Percentiles rank a stretch among this genome's conserved stretches.
Conservation (phyloP, 2,797 vertebrate species). For the Gymnothorax javanicus region DNA sequence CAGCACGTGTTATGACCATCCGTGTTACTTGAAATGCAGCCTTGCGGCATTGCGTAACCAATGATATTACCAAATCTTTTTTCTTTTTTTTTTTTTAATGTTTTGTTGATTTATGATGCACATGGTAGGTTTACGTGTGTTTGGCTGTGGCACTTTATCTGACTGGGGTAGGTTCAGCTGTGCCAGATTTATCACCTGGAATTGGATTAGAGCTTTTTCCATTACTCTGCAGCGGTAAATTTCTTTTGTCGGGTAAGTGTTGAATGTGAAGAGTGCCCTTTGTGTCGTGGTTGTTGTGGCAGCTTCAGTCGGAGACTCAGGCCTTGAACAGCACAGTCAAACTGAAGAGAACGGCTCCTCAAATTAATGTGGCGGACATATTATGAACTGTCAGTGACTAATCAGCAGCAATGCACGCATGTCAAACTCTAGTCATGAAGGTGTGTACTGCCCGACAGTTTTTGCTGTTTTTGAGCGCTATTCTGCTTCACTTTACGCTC, state of each 20-base stretch:
- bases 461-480: not conserved
- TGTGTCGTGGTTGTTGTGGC: slow-evolving; percentile 9
- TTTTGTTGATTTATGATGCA: not conserved
- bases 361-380: not conserved
- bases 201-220: slow-evolving; percentile 56
- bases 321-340: not conserved
- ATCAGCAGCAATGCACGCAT: not conserved
- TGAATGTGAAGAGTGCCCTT: not conserved
- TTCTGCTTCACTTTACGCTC: not conserved
- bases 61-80: slow-evolving; percentile 27
- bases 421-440: not conserved
- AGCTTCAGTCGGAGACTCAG: not conserved
- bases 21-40: slow-evolving; percentile 32
- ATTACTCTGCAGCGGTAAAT: slow-evolving; percentile 61
- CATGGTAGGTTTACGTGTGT: slow-evolving; percentile 34
- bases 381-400: not conserved
- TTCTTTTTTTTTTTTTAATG: slow-evolving; percentile 7
- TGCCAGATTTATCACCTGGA: slow-evolving; percentile 57
- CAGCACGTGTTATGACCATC: slow-evolving; percentile 30
- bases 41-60: not conserved
- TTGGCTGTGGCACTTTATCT: slow-evolving; percentile 4
- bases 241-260: slow-evolving; percentile 44
- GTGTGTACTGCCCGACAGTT: not conserved
- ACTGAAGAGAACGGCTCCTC: not conserved
- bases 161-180: slow-evolving; percentile 22